Base-by-base conservation (phyloP, 2,888 invertebrate genomes). In the Dorcus hopei region DNA sequence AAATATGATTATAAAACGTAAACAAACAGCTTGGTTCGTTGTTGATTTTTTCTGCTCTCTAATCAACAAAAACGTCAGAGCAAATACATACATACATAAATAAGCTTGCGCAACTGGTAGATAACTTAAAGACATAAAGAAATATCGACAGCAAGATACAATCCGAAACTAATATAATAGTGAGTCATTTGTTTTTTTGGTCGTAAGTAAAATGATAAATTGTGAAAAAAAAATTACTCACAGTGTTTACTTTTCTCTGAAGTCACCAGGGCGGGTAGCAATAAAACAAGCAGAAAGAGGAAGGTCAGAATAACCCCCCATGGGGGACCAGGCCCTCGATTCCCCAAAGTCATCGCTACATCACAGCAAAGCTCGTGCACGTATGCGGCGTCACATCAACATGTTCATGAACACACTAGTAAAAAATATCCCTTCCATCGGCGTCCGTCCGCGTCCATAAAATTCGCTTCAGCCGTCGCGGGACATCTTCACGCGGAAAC, bases 241-340 rank as follows among this genome's bases (percentile, higher is more conserved):
- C 77, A 77, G 61, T 75, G 74, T 72, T 77, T 77, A 68, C 72
- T 76, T 65, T 76, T 77, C 62, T 77, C 77, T 19, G 73, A 71
- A 41, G 68, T 59, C 50, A 66, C 65, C 57, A 67, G 59, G 59
- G 70, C 66, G 65, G 68, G 63, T 54, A 70, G 53, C 61, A 65
- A 63, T 33, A 33, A 33, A 54, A 70, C 53, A 59, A 74, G 61
- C 56, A 75, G 55, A 61, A 71, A 64, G 57, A 68, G 66, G 61
- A 70, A 58, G 61, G 62, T 64, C 63, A 71, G 58, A 50, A 70
- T 42, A 52, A 68, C 61, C 62, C 68, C 65, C 68, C 66, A 70
- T 52, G 74, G 75, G 68, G 76, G 75, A 58, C 59, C 61, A 23
- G 60, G 74, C 61, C 76, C 76, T 69, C 74, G 63, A 59, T 69